phyloP scores from a whole-genome alignment of 2,797 vertebrate species.

The Eulemur mongoz region DNA sequence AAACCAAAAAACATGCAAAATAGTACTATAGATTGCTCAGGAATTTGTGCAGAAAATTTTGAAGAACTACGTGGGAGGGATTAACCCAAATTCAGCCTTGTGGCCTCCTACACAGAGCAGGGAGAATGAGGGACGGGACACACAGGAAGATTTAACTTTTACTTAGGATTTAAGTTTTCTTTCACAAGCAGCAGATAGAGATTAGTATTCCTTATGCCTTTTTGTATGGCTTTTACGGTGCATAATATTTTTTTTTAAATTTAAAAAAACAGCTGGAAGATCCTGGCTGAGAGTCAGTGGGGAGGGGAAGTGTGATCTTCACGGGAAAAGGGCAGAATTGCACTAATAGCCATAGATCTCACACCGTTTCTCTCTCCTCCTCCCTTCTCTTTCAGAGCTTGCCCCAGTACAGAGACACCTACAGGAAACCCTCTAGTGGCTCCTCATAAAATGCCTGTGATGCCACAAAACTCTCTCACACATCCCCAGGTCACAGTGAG shows the following conservation, averaged over 20 bases:
- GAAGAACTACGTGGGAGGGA: accelerated
- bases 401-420: background rate
- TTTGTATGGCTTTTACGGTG: no score
- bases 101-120: accelerated
- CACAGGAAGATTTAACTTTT: background rate
- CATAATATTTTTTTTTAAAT: background rate
- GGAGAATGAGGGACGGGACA: background rate
- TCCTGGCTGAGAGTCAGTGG: background rate
- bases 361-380: background rate
- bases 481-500: background rate
- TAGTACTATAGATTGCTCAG: background rate
- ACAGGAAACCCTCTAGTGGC: no score
- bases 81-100: accelerated
- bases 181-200: background rate
- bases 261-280: background rate
- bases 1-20: background rate
- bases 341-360: accelerated
- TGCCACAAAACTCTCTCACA: background rate
- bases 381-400: background rate
- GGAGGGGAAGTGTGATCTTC: background rate
- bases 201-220: background rate
- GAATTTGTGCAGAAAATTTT: background rate
- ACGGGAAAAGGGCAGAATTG: background rate
- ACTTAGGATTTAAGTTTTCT: background rate
- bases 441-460: background rate